Base-by-base conservation (phyloP, 2,113 vertebrate genomes). In the Stictonetta naevosa region DNA sequence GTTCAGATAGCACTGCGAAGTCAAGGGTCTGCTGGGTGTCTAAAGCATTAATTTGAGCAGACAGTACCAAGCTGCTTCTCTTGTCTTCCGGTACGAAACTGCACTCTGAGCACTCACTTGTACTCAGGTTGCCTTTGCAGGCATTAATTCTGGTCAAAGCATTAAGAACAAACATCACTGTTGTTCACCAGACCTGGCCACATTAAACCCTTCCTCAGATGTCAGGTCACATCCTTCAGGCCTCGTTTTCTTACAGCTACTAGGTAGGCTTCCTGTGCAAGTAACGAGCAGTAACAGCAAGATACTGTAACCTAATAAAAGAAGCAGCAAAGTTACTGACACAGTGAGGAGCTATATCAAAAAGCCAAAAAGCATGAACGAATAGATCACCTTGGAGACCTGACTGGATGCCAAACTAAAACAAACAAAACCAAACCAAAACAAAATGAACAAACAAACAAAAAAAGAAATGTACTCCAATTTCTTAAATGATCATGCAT, bases 51-150 rank as follows among this genome's bases (percentile, higher is more conserved):
- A 31, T 68, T 74, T 48, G n/a, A 91, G 36, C 6, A 62, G 72
- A 77, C 28, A 14, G n/a, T 23, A 72, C n/a, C 75, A 52, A 85
- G 52, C 66, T 40, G 60, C 53, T 85, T 68, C 69, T 77, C 52
- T 5, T 55, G 52, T 62, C 52, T 42, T 50, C 81, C 26, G 53
- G 9, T 22, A 69, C 1, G 25, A 48, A 94, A 21, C 76, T 8
- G 23, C 25, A 19, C 63, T 29, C 58, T 33, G 28, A 74, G 62
- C 23, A 28, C 16, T 55, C 29, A 0, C 5, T 16, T 0, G 0
- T 5, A 77, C 20, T 10, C 50, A 59, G 25, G 67, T 5, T 68
- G 73, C 36, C 44, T 66, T 9, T 0, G n/a, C 77, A 72, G 67
- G 17, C 40, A 92, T 34, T 77, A 56, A 63, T 12, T 9, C 5